Evolutionary conservation across 2,888 invertebrate species (phyloP).

Genomic region (Campoletis raptor): DNA sequence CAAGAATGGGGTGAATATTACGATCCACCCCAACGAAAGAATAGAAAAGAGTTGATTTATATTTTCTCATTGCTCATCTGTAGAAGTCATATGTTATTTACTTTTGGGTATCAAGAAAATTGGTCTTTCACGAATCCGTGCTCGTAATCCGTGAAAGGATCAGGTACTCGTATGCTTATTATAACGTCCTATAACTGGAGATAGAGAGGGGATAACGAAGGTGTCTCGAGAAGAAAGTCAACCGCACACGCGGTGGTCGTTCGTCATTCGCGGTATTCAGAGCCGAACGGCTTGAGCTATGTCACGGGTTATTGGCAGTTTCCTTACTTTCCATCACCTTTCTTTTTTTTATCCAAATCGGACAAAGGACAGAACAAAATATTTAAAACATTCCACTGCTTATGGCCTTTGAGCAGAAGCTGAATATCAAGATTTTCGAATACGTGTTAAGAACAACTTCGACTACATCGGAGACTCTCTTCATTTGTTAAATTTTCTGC

Average conservation of each 20-base stretch:
- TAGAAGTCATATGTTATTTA: not conserved
- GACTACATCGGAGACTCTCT: too few relatives aligned
- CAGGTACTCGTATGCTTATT: slow-evolving; percentile 12
- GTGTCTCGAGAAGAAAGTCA: slow-evolving; percentile 68
- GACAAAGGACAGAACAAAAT: slow-evolving; percentile 37
- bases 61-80: not conserved
- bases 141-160: slow-evolving; percentile 40
- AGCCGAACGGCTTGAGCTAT: slow-evolving; percentile 78
- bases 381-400: not conserved
- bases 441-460: not conserved
- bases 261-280: slow-evolving; percentile 78
- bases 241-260: slow-evolving; percentile 50
- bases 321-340: slow-evolving; percentile 67
- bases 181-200: slow-evolving; percentile 10
- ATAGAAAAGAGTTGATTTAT: not conserved
- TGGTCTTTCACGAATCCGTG: not conserved
- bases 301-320: slow-evolving; percentile 79
- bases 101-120: slow-evolving; percentile 15
- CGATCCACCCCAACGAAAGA: not conserved
- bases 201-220: slow-evolving; percentile 31
- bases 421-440: not conserved
- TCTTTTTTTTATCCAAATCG: slow-evolving; percentile 28
- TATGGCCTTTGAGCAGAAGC: not conserved
- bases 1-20: not conserved
- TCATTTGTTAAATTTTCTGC: too few relatives aligned